These are phyloP conservation scores for Pseudorhiza aurosa DNA, from an alignment of 30 jellyfish, hydroid and myxozoan species.

Conservation along the genomic window DNA sequence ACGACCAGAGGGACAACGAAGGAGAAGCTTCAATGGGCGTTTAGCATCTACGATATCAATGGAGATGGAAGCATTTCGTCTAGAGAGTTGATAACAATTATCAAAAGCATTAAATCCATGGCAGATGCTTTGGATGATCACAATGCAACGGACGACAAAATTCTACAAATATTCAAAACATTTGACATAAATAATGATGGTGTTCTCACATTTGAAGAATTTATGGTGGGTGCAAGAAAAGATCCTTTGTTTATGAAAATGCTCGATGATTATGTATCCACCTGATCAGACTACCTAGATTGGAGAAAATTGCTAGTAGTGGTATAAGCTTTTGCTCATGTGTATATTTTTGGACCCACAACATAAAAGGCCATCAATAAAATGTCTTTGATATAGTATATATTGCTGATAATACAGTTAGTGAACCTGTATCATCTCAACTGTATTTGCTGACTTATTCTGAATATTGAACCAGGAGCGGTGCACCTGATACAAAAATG, in stretches of 20 bases:
- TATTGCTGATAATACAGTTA: too few relatives aligned
- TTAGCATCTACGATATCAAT: slow-evolving; percentile 81
- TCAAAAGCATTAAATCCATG: slow-evolving; percentile 64
- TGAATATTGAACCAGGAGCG: too few relatives aligned
- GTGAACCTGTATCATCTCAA: too few relatives aligned
- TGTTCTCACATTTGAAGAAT: slow-evolving; percentile 81
- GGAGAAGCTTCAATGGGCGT: slow-evolving; percentile 91
- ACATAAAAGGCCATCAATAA: too few relatives aligned
- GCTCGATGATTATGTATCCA: slow-evolving; percentile 72
- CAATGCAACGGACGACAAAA: slow-evolving; percentile 66
- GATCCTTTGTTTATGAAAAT: slow-evolving; percentile 81
- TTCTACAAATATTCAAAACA: slow-evolving; percentile 46
- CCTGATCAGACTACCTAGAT: slow-evolving; percentile 15
- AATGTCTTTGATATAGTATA: too few relatives aligned
- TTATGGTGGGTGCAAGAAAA: slow-evolving; percentile 69
- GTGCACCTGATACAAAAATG: too few relatives aligned
- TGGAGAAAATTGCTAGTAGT: too few relatives aligned
- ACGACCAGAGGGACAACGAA: slow-evolving; percentile 86
- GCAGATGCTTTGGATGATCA: slow-evolving; percentile 76
- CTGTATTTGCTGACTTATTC: too few relatives aligned
- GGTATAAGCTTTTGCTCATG: background rate
- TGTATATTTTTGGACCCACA: background rate
- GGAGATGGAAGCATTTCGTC: slow-evolving; percentile 92
- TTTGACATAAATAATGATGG: slow-evolving; percentile 85
- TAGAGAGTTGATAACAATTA: slow-evolving; percentile 67